Percentiles rank a stretch among this genome's conserved stretches.
Conservation (phyloP, 2,113 vertebrate genomes). For the Lanius ludovicianus region DNA sequence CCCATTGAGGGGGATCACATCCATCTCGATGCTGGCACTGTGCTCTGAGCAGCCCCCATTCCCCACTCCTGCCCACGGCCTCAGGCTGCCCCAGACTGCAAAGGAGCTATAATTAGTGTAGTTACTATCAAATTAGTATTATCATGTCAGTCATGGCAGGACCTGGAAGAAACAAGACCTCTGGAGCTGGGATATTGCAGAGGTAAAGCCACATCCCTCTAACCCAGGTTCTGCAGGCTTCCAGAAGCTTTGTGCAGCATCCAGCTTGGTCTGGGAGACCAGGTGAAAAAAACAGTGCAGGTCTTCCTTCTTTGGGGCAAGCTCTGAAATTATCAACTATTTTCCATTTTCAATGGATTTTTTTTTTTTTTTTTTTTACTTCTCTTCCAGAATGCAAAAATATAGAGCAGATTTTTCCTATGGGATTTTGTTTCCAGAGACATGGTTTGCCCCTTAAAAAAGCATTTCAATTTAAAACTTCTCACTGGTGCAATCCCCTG, state of each 20-base stretch:
- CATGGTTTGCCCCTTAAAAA: not conserved
- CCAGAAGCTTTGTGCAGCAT: not conserved
- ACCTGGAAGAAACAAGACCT: not conserved
- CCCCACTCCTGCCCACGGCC: not conserved
- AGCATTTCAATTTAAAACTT: not conserved
- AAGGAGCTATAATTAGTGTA: fast-evolving
- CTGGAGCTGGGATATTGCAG: not conserved
- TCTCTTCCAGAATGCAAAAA: not conserved
- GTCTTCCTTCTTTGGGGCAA: not conserved
- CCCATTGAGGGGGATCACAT: not conserved
- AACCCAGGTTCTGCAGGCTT: not conserved
- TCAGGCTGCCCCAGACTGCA: not conserved
- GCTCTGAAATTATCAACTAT: not conserved
- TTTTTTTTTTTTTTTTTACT: not conserved
- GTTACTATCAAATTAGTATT: not conserved
- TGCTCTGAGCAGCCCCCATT: not conserved
- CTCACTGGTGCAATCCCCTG: not conserved
- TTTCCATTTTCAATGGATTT: not conserved
- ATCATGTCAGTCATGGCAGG: not conserved
- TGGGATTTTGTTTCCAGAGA: not conserved
- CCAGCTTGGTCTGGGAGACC: not conserved
- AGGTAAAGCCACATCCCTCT: not conserved
- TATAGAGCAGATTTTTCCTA: not conserved
- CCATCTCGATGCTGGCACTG: not conserved
- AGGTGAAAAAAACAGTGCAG: not conserved